These are phyloP conservation scores for Cotesia vestalis DNA, from an alignment of 1,140 invertebrate genomes.

Conservation along the genomic window DNA sequence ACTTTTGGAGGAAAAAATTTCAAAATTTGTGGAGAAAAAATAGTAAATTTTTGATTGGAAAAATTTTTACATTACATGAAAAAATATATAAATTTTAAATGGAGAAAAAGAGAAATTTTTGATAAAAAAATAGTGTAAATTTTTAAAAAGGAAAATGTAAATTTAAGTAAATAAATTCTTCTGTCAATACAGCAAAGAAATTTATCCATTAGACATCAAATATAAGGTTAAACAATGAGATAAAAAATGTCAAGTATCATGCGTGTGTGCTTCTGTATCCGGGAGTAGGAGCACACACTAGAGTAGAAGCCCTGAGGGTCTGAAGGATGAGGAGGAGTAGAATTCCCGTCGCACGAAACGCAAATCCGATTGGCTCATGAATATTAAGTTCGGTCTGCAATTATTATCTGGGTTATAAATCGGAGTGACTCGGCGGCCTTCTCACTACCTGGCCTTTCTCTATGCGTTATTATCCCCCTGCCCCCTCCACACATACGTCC, in stretches of 20 bases:
- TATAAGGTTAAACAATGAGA: too few relatives aligned
- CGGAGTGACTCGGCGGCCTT: conserved; percentile 58
- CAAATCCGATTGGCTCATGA: conserved; percentile 68
- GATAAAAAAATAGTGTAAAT: too few relatives aligned
- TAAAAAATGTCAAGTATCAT: background rate
- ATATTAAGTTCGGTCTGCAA: conserved; percentile 67
- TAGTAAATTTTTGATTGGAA: too few relatives aligned
- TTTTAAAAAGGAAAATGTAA: too few relatives aligned
- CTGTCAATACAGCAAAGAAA: too few relatives aligned
- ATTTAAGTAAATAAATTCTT: too few relatives aligned
- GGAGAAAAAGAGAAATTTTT: too few relatives aligned
- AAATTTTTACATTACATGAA: too few relatives aligned
- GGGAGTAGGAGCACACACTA: conserved; percentile 10
- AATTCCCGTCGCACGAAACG: conserved; percentile 58
- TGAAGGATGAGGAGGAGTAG: background rate
- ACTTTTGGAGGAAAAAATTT: too few relatives aligned
- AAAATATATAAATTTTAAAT: too few relatives aligned
- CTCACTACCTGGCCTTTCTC: conserved; percentile 51
- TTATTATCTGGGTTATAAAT: conserved; percentile 68
- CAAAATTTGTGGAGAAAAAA: too few relatives aligned
- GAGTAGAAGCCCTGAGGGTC: conserved; percentile 23
- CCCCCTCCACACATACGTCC: conserved; percentile 38
- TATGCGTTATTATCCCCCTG: conserved; percentile 47
- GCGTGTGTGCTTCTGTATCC: conserved; percentile 16
- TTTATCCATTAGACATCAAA: too few relatives aligned